A percentile compares a stretch with the other conserved stretches of the same genome.
Conservation (phyloP, 37 sponge, comb jelly and placozoan species). For the Bolinopsis microptera region DNA sequence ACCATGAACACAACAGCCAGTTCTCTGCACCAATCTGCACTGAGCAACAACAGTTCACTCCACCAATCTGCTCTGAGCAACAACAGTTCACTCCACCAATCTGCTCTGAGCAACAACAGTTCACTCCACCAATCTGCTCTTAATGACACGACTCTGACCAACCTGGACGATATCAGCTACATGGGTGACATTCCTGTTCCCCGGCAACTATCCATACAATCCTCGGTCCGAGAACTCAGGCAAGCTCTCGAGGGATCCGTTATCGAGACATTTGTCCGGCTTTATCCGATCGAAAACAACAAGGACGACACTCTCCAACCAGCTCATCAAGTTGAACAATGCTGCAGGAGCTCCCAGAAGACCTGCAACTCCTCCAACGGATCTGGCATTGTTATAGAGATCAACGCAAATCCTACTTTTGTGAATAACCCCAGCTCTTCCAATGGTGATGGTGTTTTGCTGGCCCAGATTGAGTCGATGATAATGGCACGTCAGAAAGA, state of each 20-base stretch:
- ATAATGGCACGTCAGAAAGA: neutral
- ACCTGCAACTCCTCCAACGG: neutral
- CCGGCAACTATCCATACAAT: neutral
- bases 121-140: neutral
- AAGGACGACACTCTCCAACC: neutral
- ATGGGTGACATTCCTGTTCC: neutral
- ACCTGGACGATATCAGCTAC: neutral
- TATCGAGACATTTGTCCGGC: neutral
- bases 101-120: neutral
- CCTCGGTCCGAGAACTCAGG: neutral
- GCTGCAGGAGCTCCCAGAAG: neutral
- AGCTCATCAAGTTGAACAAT: neutral
- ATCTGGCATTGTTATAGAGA: neutral
- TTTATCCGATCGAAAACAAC: neutral
- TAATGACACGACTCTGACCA: neutral
- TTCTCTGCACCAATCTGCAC: too few species aligned
- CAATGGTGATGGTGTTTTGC: neutral
- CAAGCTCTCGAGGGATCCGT: neutral
- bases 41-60: too few species aligned
- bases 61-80: too few species aligned
- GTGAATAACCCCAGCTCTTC: neutral
- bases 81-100: neutral
- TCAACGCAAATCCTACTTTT: neutral
- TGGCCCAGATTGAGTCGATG: neutral
- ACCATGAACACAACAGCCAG: neutral